phyloP scores from a whole-genome alignment of 2,888 invertebrate genomes.

The Escarpia spicata region DNA sequence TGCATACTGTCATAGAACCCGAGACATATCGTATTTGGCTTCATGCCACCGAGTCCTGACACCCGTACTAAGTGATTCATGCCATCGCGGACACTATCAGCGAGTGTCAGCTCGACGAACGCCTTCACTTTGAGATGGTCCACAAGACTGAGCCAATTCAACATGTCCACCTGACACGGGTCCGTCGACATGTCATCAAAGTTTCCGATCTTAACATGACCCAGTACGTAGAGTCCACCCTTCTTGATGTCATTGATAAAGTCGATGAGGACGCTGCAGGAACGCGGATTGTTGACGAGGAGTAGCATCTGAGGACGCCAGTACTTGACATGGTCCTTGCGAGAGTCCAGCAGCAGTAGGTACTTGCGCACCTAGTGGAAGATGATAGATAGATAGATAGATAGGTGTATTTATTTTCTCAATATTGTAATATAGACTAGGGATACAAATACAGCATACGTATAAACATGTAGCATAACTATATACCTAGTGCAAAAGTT shows the following conservation, averaged over 20 bases:
- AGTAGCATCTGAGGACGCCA: conserved; percentile 98
- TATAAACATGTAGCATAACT: too few species aligned
- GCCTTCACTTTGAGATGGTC: conserved; percentile 76
- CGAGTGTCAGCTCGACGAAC: conserved; percentile 73
- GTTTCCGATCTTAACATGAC: conserved; percentile 78
- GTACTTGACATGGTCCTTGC: conserved; percentile 98
- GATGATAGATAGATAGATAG: not conserved
- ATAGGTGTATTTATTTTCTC: too few species aligned
- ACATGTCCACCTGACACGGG: conserved; percentile 80
- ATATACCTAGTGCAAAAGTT: too few species aligned
- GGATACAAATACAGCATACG: too few species aligned
- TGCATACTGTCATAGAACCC: conserved; percentile 86
- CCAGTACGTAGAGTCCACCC: conserved; percentile 83
- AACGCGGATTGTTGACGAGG: conserved; percentile 89
- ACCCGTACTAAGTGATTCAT: conserved; percentile 90
- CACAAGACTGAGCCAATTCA: conserved; percentile 91
- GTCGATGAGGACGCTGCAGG: conserved; percentile 89
- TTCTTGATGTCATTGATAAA: conserved; percentile 99
- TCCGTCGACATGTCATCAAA: conserved; percentile 71
- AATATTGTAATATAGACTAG: not conserved
- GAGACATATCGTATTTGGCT: conserved; percentile 92
- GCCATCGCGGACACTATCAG: conserved; percentile 86
- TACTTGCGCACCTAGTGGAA: conserved; percentile 89
- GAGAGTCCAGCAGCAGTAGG: conserved; percentile 89
- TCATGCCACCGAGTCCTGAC: conserved; percentile 98